phyloP scores from a whole-genome alignment of 2,113 vertebrate genomes.

The Pygoscelis adeliae region DNA sequence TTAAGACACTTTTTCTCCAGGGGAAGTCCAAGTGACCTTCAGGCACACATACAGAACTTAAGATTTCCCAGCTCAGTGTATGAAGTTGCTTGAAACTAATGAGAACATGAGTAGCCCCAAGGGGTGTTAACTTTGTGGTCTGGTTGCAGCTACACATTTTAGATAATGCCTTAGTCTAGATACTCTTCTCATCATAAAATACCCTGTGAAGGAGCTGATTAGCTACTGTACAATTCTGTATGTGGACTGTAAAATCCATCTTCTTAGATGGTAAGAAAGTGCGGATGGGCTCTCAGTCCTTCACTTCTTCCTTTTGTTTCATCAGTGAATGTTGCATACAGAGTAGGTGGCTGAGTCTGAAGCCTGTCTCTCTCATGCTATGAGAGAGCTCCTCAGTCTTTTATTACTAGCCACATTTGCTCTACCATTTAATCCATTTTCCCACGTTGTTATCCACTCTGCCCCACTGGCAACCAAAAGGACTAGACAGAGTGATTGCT shows the following conservation, averaged over 20 bases:
- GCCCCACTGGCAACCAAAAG: slow-evolving; percentile 16
- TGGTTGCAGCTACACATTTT: neutral
- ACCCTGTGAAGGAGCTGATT: neutral
- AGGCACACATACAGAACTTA: neutral
- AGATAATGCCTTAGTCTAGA: neutral
- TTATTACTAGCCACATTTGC: neutral
- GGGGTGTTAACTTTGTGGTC: neutral
- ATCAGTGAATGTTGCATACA: neutral
- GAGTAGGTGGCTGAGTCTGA: neutral
- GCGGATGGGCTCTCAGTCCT: neutral
- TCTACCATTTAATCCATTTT: neutral
- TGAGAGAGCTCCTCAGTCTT: neutral
- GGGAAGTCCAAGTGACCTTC: neutral
- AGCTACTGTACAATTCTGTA: neutral
- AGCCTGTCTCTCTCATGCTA: neutral
- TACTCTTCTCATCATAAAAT: neutral
- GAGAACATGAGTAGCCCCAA: accelerated
- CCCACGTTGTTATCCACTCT: neutral
- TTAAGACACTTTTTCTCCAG: neutral
- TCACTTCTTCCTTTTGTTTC: slow-evolving; percentile 6
- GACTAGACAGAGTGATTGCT: slow-evolving; percentile 21
- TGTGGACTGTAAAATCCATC: neutral
- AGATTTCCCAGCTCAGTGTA: neutral
- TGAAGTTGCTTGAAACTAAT: neutral
- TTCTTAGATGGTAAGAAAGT: neutral